These are phyloP conservation scores for Lepidocolaptes lacrymiger DNA, from an alignment of 2,797 vertebrate species.

Conservation along the genomic window DNA sequence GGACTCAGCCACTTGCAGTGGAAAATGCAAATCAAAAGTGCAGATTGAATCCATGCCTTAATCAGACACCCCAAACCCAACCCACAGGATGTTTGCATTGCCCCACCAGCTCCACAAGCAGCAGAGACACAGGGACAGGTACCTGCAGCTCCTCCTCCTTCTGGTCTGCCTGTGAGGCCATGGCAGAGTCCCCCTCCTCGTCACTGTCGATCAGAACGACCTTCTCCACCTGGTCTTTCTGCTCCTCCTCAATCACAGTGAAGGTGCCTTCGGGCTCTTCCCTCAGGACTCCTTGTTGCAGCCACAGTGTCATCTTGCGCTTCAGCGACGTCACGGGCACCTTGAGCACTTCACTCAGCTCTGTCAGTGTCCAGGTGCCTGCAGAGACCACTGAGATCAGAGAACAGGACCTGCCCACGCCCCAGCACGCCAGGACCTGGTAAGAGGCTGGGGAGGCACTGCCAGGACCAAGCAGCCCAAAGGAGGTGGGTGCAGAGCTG, in stretches of 20 bases:
- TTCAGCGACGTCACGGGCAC: slow-evolving; percentile 87
- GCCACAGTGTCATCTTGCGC: slow-evolving; percentile 92
- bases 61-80: not conserved
- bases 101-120: fast-evolving
- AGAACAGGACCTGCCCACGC: not conserved
- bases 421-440: not conserved
- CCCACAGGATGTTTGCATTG: fast-evolving
- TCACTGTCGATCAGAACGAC: slow-evolving; percentile 95
- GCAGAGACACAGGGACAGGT: fast-evolving
- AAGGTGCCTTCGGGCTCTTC: slow-evolving; percentile 88
- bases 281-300: slow-evolving; percentile 92
- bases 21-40: not conserved
- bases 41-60: not conserved
- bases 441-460: not conserved
- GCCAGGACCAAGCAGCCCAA: not conserved
- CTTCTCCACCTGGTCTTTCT: slow-evolving; percentile 86
- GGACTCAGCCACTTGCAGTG: not conserved
- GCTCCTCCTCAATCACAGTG: slow-evolving; percentile 89
- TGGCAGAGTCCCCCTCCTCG: slow-evolving; percentile 95
- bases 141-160: slow-evolving; percentile 91
- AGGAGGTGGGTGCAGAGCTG: not conserved
- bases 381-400: not conserved
- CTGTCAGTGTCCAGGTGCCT: slow-evolving; percentile 90
- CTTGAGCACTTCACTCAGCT: slow-evolving; percentile 88
- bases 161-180: slow-evolving; percentile 95